phyloP scores from a whole-genome alignment of 1,140 invertebrate genomes.

The Tetragonula clypearis region DNA sequence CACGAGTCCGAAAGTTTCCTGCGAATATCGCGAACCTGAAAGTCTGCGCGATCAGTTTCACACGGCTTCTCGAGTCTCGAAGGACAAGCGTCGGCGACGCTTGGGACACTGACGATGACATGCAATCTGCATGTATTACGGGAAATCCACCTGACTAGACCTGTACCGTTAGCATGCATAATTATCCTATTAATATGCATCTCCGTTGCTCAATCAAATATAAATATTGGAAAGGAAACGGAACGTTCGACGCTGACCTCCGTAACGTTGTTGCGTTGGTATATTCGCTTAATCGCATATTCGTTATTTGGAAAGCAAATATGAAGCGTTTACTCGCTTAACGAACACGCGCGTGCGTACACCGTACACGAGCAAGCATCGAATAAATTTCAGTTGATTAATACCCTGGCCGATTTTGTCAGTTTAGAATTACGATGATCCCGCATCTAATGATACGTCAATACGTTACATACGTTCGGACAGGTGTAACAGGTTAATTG shows the following conservation, averaged over 20 bases:
- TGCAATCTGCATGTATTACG: neutral
- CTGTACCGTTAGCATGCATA: constrained; percentile 15
- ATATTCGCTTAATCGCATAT: neutral
- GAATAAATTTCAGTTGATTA: neutral
- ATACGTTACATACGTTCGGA: neutral
- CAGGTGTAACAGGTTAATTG: neutral
- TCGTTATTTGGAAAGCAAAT: neutral
- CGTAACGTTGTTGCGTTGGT: neutral
- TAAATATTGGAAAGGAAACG: neutral
- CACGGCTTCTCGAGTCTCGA: neutral
- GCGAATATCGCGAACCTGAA: neutral
- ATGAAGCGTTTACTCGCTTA: neutral
- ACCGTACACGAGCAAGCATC: neutral
- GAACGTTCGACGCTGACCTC: neutral
- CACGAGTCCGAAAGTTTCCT: neutral
- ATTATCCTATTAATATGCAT: neutral
- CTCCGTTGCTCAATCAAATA: neutral
- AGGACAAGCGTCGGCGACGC: no score
- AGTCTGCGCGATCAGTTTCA: neutral
- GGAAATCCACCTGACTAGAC: neutral
- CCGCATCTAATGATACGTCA: no score
- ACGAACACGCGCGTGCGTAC: neutral
- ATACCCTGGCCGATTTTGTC: neutral
- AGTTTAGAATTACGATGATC: neutral
- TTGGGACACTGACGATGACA: neutral